A percentile compares a stretch with the other conserved stretches of the same genome.
phyloP scores from a whole-genome alignment of 2,113 vertebrate species.

The Anguilla rostrata region DNA sequence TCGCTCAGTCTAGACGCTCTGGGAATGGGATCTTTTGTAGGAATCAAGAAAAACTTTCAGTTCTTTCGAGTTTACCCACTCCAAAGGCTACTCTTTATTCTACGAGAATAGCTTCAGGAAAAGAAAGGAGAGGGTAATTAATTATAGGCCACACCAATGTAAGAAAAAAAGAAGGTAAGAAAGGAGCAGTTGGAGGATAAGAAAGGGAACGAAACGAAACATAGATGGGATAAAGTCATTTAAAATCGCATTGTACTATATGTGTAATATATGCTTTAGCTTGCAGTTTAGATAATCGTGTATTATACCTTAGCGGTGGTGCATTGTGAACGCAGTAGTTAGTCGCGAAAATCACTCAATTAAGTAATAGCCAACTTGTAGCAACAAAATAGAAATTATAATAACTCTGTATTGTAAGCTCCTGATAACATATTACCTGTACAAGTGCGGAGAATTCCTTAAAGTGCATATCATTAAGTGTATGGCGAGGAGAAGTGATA shows the following conservation, averaged over 20 bases:
- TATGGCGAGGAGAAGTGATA: slow-evolving; percentile 31
- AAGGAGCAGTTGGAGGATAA: neutral
- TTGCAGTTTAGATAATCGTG: neutral
- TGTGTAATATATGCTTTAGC: slow-evolving; percentile 1
- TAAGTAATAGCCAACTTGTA: neutral
- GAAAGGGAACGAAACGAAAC: neutral
- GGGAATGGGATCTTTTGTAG: slow-evolving; percentile 75
- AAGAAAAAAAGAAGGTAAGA: slow-evolving; percentile 16
- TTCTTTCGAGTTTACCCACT: slow-evolving; percentile 73
- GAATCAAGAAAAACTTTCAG: slow-evolving; percentile 71
- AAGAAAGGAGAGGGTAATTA: slow-evolving; percentile 22
- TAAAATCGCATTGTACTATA: slow-evolving; percentile 2
- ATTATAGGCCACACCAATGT: slow-evolving; percentile 6
- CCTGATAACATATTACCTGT: neutral
- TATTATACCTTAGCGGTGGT: neutral
- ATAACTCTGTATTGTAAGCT: slow-evolving; percentile 16
- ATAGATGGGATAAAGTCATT: slow-evolving; percentile 2
- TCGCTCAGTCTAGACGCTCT: slow-evolving; percentile 60
- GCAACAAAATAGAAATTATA: neutral
- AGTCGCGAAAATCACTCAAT: neutral
- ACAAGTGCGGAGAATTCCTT: neutral
- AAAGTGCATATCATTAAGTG: slow-evolving; percentile 26
- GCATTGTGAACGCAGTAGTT: slow-evolving; percentile 32
- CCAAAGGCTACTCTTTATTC: slow-evolving; percentile 70
- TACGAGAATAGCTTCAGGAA: slow-evolving; percentile 66